Conservation (phyloP, 2,888 invertebrate species). For the Plutella xylostella region DNA sequence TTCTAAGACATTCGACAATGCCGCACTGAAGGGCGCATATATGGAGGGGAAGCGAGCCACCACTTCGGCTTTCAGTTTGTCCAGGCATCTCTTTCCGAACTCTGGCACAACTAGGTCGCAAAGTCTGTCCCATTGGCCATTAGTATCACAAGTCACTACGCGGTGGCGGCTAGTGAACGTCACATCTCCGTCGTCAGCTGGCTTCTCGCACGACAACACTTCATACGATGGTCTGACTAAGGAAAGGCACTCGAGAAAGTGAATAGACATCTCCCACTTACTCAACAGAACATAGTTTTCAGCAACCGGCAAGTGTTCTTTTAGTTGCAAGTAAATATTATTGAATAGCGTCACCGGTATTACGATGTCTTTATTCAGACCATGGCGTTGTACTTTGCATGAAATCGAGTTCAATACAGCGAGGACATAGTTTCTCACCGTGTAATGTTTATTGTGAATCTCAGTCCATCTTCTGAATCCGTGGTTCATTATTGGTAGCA, state of each 20-base stretch:
- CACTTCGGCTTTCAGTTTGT: slow-evolving; percentile 35
- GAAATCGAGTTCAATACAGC: slow-evolving; percentile 19
- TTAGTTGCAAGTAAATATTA: slow-evolving; percentile 24
- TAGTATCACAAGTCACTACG: slow-evolving; percentile 14
- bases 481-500: slow-evolving; percentile 30
- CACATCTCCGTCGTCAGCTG: not conserved
- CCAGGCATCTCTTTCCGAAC: slow-evolving; percentile 30
- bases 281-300: slow-evolving; percentile 37
- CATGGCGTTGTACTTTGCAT: slow-evolving; percentile 9
- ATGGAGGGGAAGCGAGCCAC: slow-evolving; percentile 33
- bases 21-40: slow-evolving; percentile 8
- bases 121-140: slow-evolving; percentile 12
- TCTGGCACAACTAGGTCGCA: slow-evolving; percentile 25
- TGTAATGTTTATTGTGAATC: slow-evolving; percentile 18
- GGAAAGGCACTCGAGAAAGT: not conserved
- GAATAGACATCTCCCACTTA: slow-evolving; percentile 23
- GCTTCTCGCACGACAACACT: slow-evolving; percentile 13
- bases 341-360: slow-evolving; percentile 28
- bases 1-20: slow-evolving; percentile 2
- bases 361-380: slow-evolving; percentile 21
- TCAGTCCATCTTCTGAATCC: slow-evolving; percentile 27
- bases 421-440: slow-evolving; percentile 22
- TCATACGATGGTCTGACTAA: not conserved
- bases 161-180: not conserved
- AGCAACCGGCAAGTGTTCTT: slow-evolving; percentile 23